A percentile compares a stretch with the other conserved stretches of the same genome.
phyloP scores from a whole-genome alignment of 1,140 invertebrate genomes.

The Drosophila suzukii region DNA sequence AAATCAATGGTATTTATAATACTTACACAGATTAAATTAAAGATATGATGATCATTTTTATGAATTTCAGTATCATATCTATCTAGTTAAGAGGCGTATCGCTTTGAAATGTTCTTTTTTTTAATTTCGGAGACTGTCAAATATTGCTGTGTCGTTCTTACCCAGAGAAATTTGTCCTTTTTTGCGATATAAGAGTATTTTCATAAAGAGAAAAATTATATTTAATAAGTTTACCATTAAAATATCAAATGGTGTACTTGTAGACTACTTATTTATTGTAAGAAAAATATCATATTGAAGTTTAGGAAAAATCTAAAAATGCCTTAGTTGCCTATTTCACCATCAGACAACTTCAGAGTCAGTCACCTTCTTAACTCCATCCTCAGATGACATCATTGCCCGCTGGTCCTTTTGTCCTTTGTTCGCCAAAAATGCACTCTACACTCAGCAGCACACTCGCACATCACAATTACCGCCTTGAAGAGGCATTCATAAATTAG shows the following conservation, averaged over 20 bases:
- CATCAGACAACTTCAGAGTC: slow-evolving; percentile 8
- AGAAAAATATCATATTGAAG: not conserved
- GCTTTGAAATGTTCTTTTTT: no score
- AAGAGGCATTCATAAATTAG: slow-evolving; percentile 76
- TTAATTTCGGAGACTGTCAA: no score
- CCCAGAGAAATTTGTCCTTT: no score
- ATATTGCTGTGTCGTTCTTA: no score
- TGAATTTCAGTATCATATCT: no score
- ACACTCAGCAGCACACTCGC: slow-evolving; percentile 37
- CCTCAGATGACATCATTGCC: slow-evolving; percentile 60
- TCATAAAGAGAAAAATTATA: no score
- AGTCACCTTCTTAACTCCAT: slow-evolving; percentile 19
- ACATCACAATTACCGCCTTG: slow-evolving; percentile 72
- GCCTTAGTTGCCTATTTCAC: slow-evolving; percentile 3
- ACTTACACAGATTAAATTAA: no score
- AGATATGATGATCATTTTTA: no score
- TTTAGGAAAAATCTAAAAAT: slow-evolving; percentile 2
- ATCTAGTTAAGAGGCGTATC: not conserved
- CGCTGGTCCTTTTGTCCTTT: slow-evolving; percentile 14
- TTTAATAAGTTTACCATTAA: no score
- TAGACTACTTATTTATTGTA: not conserved
- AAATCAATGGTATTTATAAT: no score
- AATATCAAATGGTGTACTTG: not conserved
- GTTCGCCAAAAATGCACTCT: slow-evolving; percentile 61
- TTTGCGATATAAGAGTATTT: no score